phyloP scores from a whole-genome alignment of 2,113 vertebrate genomes.

The Neofelis nebulosa region DNA sequence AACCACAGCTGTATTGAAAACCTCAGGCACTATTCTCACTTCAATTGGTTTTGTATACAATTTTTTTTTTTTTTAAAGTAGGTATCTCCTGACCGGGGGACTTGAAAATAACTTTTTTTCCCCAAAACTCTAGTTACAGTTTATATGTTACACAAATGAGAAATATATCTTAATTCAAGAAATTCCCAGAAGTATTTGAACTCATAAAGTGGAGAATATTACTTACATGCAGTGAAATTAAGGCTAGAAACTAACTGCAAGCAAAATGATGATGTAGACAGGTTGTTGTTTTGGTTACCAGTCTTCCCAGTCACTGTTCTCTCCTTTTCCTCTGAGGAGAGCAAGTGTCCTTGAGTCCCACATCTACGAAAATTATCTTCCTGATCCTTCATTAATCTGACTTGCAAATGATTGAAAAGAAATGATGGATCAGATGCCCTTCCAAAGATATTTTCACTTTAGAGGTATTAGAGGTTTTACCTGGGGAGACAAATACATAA shows the following conservation, averaged over 20 bases:
- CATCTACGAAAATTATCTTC: not conserved
- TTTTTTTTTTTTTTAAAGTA: not conserved
- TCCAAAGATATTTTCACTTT: not conserved
- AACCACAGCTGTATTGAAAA: conserved; percentile 16
- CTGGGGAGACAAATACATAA: not conserved
- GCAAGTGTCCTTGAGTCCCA: not conserved
- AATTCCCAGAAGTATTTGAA: not conserved
- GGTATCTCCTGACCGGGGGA: not conserved
- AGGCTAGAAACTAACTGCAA: not conserved
- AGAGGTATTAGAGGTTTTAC: not conserved
- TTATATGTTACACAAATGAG: not conserved
- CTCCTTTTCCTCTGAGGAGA: not conserved
- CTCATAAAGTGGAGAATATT: not conserved
- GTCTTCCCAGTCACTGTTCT: not conserved
- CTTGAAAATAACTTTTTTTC: conserved; percentile 50
- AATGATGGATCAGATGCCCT: not conserved
- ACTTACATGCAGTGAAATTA: not conserved
- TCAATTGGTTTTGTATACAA: not conserved
- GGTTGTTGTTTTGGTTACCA: not conserved
- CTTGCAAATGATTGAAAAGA: not conserved
- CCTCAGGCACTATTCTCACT: conserved; percentile 31
- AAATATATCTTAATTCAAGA: not conserved
- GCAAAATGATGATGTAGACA: not conserved
- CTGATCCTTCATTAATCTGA: not conserved
- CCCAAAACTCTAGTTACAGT: conserved; percentile 26